phyloP scores from a whole-genome alignment of 2,113 vertebrate species.

The Albula goreensis region DNA sequence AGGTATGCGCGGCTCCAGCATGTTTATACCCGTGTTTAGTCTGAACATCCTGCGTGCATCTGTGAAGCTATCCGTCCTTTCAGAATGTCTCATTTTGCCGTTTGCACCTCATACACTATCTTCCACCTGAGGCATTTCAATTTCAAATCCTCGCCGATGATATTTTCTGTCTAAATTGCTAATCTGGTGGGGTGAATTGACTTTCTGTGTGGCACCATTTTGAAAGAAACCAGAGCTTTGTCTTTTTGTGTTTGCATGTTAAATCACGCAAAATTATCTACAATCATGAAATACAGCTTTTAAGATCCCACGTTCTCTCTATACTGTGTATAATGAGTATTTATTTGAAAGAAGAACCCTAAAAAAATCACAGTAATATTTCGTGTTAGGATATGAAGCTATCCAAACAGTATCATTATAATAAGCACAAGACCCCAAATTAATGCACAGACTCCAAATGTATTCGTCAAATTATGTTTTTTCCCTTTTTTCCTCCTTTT shows the following conservation, averaged over 20 bases:
- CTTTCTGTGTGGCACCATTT: not conserved
- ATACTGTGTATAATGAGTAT: slow-evolving; percentile 45
- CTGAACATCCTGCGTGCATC: not conserved
- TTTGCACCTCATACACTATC: not conserved
- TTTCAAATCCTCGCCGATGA: not conserved
- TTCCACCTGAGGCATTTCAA: not conserved
- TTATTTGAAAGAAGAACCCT: slow-evolving; percentile 65
- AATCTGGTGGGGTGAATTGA: not conserved
- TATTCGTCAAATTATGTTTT: slow-evolving; percentile 70
- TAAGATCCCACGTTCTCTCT: slow-evolving; percentile 62
- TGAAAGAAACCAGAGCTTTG: not conserved
- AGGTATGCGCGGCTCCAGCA: not conserved
- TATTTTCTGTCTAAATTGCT: not conserved
- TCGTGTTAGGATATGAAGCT: slow-evolving; percentile 81
- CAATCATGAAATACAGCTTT: slow-evolving; percentile 31
- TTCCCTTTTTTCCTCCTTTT: not conserved
- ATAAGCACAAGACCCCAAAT: slow-evolving; percentile 68
- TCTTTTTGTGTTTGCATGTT: not conserved
- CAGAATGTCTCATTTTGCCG: not conserved
- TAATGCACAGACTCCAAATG: slow-evolving; percentile 74
- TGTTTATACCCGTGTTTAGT: not conserved
- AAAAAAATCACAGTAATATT: slow-evolving; percentile 71
- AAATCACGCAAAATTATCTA: not conserved
- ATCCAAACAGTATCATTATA: slow-evolving; percentile 80
- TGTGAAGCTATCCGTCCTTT: not conserved